Evolutionary conservation across 2,888 invertebrate species (phyloP).

Genomic region (Apamea epomidion): DNA sequence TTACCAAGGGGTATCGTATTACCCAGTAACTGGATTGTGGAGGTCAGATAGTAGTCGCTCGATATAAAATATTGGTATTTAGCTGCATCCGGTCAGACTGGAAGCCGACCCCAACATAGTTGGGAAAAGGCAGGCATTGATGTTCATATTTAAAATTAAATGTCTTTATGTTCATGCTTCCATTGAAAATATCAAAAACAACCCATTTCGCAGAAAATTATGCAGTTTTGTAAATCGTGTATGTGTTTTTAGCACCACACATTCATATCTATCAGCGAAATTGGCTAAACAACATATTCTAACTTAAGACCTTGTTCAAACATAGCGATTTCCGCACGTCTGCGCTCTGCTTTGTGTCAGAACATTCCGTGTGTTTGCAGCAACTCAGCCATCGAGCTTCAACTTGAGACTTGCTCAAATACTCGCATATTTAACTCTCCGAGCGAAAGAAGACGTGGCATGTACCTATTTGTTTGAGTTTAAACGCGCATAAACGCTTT

Average conservation of each 20-base stretch:
- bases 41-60: no score
- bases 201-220: no score
- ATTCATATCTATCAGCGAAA: not conserved
- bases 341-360: conserved; percentile 2
- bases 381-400: conserved; percentile 5
- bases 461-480: conserved; percentile 5
- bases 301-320: conserved; percentile 1
- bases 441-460: conserved; percentile 5
- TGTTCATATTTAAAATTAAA: no score
- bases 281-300: not conserved
- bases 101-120: no score
- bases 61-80: no score
- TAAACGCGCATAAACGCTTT: conserved; percentile 18
- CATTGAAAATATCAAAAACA: not conserved
- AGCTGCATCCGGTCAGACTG: no score
- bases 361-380: conserved; percentile 11
- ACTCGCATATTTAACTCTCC: conserved; percentile 11
- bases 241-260: not conserved
- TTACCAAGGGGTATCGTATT: no score
- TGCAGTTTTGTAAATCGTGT: not conserved
- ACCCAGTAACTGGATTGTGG: no score
- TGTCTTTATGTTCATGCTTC: no score
- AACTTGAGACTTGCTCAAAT: conserved; percentile 21
- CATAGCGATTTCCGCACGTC: not conserved
- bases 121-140: no score